Evolutionary conservation across 1,140 invertebrate species (phyloP).

Genomic region (Subanguina moxae): DNA sequence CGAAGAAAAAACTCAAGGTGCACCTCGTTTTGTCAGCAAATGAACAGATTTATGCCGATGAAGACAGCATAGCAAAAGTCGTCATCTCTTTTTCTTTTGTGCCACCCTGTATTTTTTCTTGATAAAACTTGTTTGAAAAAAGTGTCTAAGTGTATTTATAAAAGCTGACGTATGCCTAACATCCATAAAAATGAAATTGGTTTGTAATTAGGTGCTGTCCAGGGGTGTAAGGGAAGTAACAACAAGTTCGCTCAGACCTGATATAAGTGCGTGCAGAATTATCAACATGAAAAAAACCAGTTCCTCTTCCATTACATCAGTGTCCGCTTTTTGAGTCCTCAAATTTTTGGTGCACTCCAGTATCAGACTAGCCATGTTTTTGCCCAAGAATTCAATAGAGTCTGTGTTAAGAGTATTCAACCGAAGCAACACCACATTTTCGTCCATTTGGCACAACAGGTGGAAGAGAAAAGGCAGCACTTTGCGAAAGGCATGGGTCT

Average conservation of each 20-base stretch:
- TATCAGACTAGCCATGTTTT: not conserved
- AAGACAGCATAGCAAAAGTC: no score
- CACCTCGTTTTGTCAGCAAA: not conserved
- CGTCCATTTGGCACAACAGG: constrained; percentile 28
- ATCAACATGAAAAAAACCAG: constrained; percentile 9
- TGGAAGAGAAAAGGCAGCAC: constrained; percentile 21
- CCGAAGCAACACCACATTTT: constrained; percentile 23
- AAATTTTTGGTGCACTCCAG: not conserved
- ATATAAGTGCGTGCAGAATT: not conserved
- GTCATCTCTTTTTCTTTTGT: no score
- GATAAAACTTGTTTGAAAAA: not conserved
- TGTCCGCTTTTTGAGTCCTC: constrained; percentile 1
- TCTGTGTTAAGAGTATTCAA: constrained; percentile 9
- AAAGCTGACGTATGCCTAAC: no score
- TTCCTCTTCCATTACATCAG: constrained; percentile 8
- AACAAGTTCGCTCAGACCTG: not conserved
- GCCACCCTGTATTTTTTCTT: no score
- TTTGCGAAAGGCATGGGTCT: not conserved
- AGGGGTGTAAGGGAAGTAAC: no score
- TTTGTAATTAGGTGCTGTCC: no score
- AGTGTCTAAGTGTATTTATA: no score
- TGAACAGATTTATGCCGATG: no score
- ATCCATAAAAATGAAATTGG: no score
- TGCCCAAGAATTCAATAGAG: not conserved
- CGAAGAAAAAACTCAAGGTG: no score